Base-by-base conservation (phyloP, 2,113 vertebrate species). In the Pterocles burchelli region DNA sequence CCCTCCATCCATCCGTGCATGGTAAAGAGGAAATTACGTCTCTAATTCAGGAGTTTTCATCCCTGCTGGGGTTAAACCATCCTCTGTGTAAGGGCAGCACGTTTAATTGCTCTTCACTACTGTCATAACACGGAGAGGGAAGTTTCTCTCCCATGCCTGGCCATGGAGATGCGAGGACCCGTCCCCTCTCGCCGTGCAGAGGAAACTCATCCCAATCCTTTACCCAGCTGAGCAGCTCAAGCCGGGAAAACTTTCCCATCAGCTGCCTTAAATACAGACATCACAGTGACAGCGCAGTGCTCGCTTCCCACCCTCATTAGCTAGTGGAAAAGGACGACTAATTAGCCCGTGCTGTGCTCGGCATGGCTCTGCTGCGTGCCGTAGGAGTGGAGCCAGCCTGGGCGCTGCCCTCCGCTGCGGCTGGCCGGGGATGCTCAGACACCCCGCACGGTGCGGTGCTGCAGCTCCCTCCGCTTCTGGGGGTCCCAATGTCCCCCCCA, bases 281-380 rank as follows among this genome's bases (percentile, higher is more conserved):
- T 88, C 73, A 31, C 51, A 2, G 41, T 17, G 63, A 58, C 85
- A 46, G 48, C 6, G 36, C 61, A 3, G 36, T 0, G 46, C 82
- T 52, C 1, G 0, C n/a, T 92, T 90, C 90, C 95, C 90, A 84
- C n/a, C 71, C 92, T 95, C 79, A 73, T 96, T 93, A 95, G 87
- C 78, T n/a, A 10, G 62, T 73, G 51, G 89, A 36, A 67, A 85
- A 36, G 67, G 78, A 72, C 55, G 74, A 41, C 88, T 94, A 89
- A 94, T 95, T 89, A 96, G 94, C 78, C 52, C 2, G 70, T 33
- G 88, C 82, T 33, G 49, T 14, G 80, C 92, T 34, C 76, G 17
- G 83, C 9, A 7, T 46, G 87, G 83, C 18, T 28, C 70, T 17
- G 74, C 90, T 68, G 54, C 3, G 38, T 7, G 71, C 85, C 3